Conservation (phyloP, 2,797 vertebrate genomes). For the Peromyscus melanophrys region DNA sequence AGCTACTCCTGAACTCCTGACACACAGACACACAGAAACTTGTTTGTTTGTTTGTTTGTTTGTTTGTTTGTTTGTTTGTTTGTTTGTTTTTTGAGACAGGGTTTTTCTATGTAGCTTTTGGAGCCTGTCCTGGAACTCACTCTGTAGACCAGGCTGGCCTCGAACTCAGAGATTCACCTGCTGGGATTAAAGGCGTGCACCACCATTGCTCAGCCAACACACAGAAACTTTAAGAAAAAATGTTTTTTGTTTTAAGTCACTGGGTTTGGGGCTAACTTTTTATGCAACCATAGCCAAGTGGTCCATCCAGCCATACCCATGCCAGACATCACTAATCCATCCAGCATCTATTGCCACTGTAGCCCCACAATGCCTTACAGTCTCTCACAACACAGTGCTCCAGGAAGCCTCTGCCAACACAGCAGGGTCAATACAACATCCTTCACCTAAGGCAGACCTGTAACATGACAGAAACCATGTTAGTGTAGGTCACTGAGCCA, state of each 20-base stretch:
- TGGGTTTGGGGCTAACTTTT: neutral
- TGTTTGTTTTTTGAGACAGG: too few species aligned
- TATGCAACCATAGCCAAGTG: neutral
- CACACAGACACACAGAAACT: neutral
- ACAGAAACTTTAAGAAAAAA: neutral
- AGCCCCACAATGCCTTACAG: neutral
- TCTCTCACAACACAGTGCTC: neutral
- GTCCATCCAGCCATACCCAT: neutral
- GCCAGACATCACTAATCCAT: slow-evolving; percentile 53
- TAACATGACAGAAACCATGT: neutral
- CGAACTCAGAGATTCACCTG: too few species aligned
- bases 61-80: too few species aligned
- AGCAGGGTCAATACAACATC: neutral
- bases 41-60: too few species aligned
- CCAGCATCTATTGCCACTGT: neutral
- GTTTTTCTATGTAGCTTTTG: too few species aligned
- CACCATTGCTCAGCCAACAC: too few species aligned
- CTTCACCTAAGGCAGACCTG: neutral
- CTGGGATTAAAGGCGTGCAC: too few species aligned
- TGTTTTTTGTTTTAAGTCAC: neutral
- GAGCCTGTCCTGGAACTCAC: too few species aligned
- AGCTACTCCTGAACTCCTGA: neutral
- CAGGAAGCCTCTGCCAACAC: too few species aligned
- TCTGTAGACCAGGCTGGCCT: too few species aligned
- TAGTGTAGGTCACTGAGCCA: neutral